Evolutionary conservation across 1,140 invertebrate genomes (phyloP), one percentile per base, ranked within the genome.

Genomic region (Pseudobourletiella spinata): DNA sequence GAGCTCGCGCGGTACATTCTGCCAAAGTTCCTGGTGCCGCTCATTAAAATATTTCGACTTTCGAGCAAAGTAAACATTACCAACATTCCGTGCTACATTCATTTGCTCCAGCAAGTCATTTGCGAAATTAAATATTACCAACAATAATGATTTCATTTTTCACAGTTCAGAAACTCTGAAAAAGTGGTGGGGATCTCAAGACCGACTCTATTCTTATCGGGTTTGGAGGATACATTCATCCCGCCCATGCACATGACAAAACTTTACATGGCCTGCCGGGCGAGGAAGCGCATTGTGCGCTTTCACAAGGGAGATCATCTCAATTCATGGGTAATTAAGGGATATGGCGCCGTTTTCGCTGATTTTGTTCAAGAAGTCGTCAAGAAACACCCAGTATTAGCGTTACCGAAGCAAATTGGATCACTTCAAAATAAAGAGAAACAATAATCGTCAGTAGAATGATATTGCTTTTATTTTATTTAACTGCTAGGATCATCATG

Each of bases 231-330:
- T 76, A 82, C 82, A 28, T 75, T 95, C 54, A 90, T 96, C 24
- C 91, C 91, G 42, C 83, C 86, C 4, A 71, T 75, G 46, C 95
- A 95, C 91, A 93, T 91, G 82, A 77, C 81, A 63, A 80, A 85
- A 57, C 78, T 95, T 54, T 86, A 86, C 70, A 77, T 79, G 43
- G 75, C 78, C 48, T 90, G 88, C 18, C 14, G 20, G 20, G 44
- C 44, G 11, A 48, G 44, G 18, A 48, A 48, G 20, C 6, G 22
- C 14, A 48, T 48, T 6, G 22, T 48, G 14, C 44, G 44, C 8
- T 48, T 48, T 22, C 44, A 11, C 11, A 48, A 48, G 22, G 44
- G 11, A 15, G 44, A 48, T 22, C 44, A 48, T 48, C 6, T 11
- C 4, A 48, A n/a, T 39, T 39, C 8, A 8, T 39, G 32, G 32